Conservation (phyloP, 2,113 vertebrate genomes). For the Ochotona curzoniae region DNA sequence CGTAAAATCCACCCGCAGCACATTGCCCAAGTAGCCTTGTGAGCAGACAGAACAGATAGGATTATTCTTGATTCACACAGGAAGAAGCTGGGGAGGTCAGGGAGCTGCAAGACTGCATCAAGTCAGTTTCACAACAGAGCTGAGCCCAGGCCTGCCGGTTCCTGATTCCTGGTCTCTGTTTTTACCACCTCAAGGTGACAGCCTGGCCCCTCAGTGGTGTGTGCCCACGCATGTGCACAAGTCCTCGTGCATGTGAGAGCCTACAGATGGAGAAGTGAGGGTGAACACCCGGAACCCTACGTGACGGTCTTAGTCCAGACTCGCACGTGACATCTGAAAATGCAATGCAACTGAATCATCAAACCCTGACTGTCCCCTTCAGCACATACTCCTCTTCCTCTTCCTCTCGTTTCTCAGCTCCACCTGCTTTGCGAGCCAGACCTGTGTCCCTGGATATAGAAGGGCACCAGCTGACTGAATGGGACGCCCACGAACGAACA, state of each 20-base stretch:
- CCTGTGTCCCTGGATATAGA: neutral
- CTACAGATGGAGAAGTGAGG: neutral
- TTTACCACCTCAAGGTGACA: neutral
- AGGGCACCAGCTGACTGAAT: slow-evolving; percentile 11
- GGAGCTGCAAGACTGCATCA: neutral
- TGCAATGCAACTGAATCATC: neutral
- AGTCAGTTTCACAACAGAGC: neutral
- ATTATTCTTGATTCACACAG: neutral
- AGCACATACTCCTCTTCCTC: neutral
- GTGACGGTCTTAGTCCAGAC: neutral
- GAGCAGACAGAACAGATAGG: neutral
- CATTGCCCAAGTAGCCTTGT: neutral
- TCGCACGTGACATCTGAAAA: slow-evolving; percentile 14
- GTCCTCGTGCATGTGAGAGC: neutral
- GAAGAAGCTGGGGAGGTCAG: neutral
- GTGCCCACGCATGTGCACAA: too few relatives aligned
- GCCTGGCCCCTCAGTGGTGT: neutral
- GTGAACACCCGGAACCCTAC: neutral
- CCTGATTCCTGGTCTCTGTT: neutral
- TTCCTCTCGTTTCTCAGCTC: slow-evolving; percentile 19
- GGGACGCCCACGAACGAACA: neutral
- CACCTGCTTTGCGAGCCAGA: neutral
- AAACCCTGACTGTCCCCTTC: neutral
- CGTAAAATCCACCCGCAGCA: neutral
- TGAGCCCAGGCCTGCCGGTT: neutral